Conservation (phyloP, 92 coral and sea anemone species). For the Galaxea fascicularis region DNA sequence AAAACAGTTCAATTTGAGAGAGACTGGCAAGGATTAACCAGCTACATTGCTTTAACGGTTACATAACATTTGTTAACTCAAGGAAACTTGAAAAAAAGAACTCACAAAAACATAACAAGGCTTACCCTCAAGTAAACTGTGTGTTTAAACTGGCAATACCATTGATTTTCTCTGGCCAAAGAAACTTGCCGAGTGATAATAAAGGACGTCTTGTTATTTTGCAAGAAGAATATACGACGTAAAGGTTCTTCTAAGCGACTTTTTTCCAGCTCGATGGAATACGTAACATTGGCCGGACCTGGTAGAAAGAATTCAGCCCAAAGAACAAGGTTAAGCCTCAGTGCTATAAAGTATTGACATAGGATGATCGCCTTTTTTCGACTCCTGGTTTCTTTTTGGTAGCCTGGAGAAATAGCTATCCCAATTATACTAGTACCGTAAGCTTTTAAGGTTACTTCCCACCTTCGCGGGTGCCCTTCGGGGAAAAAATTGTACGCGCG, state of each 20-base stretch:
- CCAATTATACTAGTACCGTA: no score
- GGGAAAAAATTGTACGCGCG: no score
- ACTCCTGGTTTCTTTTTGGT: no score
- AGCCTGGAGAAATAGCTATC: no score
- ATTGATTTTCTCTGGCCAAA: conserved; percentile 42
- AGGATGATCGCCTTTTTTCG: no score
- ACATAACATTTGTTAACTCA: not conserved
- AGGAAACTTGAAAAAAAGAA: no score
- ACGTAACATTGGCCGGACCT: conserved; percentile 46
- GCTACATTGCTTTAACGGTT: not conserved
- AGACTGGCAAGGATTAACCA: not conserved
- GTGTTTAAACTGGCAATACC: conserved; percentile 61
- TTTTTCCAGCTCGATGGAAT: conserved; percentile 74
- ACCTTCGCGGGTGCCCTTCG: no score
- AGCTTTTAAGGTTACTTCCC: no score
- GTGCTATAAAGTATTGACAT: no score
- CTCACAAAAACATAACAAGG: no score
- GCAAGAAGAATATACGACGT: conserved; percentile 77
- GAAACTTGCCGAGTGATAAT: conserved; percentile 37
- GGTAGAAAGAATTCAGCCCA: not conserved
- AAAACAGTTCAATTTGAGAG: not conserved
- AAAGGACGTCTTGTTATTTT: conserved; percentile 45
- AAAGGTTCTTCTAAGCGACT: conserved; percentile 35
- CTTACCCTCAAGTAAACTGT: conserved; percentile 78
- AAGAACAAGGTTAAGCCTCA: not conserved